phyloP scores from a whole-genome alignment of 2,113 vertebrate genomes.

The Periophthalmodon schlosseri region DNA sequence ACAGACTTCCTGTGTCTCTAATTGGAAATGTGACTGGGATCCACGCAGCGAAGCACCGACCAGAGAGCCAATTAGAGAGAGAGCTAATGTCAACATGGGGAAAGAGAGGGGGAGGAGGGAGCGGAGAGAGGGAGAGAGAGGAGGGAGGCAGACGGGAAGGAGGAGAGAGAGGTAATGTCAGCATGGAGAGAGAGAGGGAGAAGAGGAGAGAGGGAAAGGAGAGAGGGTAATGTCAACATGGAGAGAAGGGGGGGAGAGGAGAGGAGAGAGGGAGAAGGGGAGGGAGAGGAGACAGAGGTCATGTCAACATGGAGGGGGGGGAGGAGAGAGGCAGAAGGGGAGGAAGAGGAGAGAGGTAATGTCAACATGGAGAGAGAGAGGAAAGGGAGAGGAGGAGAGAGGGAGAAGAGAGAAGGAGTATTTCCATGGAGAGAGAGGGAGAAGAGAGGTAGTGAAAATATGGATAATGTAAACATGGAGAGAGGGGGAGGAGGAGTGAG shows the following conservation, averaged over 20 bases:
- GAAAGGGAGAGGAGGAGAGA: not conserved
- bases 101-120: conserved; percentile 9
- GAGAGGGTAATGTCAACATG: no score
- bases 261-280: no score
- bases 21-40: not conserved
- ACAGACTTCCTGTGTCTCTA: not conserved
- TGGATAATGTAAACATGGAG: no score
- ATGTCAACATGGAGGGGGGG: no score
- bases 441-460: not conserved
- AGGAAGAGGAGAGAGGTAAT: no score
- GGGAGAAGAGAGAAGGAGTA: not conserved
- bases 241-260: no score
- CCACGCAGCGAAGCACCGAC: not conserved
- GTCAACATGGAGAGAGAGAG: not conserved
- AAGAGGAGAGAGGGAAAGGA: no score
- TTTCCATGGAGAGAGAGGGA: not conserved
- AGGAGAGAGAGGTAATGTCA: not conserved
- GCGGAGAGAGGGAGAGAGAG: not conserved
- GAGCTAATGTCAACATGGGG: conserved; percentile 44
- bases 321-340: no score
- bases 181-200: not conserved
- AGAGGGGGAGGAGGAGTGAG: no score
- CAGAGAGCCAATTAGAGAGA: conserved; percentile 49
- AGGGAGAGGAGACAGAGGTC: no score
- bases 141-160: no score